Base-by-base conservation (phyloP, 1,140 invertebrate genomes). In the Tetramorium alpestre region DNA sequence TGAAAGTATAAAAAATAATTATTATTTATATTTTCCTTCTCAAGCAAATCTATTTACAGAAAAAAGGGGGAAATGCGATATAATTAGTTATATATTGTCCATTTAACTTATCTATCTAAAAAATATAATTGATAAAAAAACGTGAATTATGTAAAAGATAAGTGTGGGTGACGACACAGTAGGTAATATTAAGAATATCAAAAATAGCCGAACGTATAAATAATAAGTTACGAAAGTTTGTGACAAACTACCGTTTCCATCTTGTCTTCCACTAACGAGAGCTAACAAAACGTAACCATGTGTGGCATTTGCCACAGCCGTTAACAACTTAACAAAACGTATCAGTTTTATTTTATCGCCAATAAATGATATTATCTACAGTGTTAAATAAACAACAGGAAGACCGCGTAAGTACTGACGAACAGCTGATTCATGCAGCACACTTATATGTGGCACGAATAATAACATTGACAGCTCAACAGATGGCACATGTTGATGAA, bases 91-190 rank as follows among this genome's bases (percentile, higher is more conserved):
- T 33, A 33, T 33, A 33, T 33, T 33, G 33, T 33, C 3, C 33
- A 33, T 33, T 33, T 33, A 33, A 33, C 33, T 33, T 33, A 33
- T 4, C 3, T 33, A 33, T 33, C 33, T 4, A 33, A 33, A 33
- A 33, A 33, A 33, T 33, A 33, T 33, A 33, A 80, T 56, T 54
- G 0, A 54, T 11, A 58, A 44, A 25, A 25, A 82, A 88, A 70
- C 47, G 25, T 51, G 38, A 47, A 77, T 86, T 86, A 80, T 44
- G 47, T 28, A 51, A n/a, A 86, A 58, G 25, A 89, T 65, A 11
- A 38, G 86, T 44, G 69, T 54, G 72, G 62, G 77, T 67, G 38
- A 22, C 8, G n/a, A 22, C 3, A n/a, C 28, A 38, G 25, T 10
- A 72, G 13, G 18, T 0, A 28, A 25, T 41, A 41, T 41, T 11